Evolutionary conservation across 2,797 vertebrate genomes (phyloP).

Genomic region (Darevskia mixta): DNA sequence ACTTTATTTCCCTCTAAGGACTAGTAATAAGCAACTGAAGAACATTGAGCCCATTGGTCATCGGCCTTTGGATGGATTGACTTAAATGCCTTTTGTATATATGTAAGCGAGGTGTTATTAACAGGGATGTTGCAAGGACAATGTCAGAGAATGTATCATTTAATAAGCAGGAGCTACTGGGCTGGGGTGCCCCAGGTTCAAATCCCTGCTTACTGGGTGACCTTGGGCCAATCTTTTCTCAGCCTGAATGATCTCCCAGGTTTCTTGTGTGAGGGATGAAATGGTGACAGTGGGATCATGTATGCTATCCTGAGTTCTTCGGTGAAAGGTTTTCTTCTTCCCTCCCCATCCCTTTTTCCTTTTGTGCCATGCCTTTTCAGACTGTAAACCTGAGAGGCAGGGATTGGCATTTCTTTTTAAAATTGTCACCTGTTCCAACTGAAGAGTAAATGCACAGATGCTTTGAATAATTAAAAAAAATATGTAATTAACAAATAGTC

Average conservation of each 20-base stretch:
- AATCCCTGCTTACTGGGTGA: not conserved
- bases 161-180: not conserved
- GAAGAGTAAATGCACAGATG: too few relatives aligned
- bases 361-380: too few relatives aligned
- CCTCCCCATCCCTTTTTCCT: too few relatives aligned
- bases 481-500: not conserved
- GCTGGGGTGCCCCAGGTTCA: not conserved
- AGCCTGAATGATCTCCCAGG: not conserved
- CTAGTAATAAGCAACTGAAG: not conserved
- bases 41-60: not conserved
- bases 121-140: not conserved
- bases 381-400: too few relatives aligned
- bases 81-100: not conserved
- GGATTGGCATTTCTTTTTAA: too few relatives aligned
- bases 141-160: not conserved
- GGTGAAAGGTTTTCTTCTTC: not conserved
- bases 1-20: not conserved
- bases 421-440: too few relatives aligned
- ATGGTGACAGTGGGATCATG: not conserved
- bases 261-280: not conserved
- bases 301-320: not conserved
- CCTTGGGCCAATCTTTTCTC: not conserved
- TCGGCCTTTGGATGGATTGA: not conserved
- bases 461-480: not conserved
- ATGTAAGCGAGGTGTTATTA: not conserved